Percentiles rank a stretch among this genome's conserved stretches.
These are phyloP conservation scores for Phortica variegata DNA, from an alignment of 1,140 invertebrate species.

Conservation along the genomic window DNA sequence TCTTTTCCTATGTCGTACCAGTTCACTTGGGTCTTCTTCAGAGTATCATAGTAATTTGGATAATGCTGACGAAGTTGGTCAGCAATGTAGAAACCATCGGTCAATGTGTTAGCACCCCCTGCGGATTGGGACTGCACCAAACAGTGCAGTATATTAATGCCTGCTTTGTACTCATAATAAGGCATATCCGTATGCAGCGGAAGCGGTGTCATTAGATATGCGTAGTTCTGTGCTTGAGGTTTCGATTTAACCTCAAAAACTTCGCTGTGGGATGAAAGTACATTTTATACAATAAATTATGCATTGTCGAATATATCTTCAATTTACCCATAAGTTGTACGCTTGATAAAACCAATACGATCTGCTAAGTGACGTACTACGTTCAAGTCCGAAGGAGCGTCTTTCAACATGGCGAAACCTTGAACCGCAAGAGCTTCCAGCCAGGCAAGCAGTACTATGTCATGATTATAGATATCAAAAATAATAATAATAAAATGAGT, in stretches of 20 bases:
- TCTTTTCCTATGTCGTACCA: conserved; percentile 69
- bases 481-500: no score
- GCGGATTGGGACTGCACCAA: conserved; percentile 63
- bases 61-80: conserved; percentile 60
- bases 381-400: conserved; percentile 59
- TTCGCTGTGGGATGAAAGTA: conserved; percentile 39
- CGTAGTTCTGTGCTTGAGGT: conserved; percentile 68
- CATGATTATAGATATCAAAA: no score
- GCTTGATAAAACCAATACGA: conserved; percentile 66
- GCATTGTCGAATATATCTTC: no score
- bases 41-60: conserved; percentile 61
- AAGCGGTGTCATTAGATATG: conserved; percentile 65
- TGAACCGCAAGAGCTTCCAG: conserved; percentile 62
- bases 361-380: conserved; percentile 61
- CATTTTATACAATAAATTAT: no score
- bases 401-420: conserved; percentile 65
- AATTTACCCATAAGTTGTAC: conserved; percentile 66
- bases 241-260: conserved; percentile 68
- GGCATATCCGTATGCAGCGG: conserved; percentile 71
- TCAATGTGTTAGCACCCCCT: conserved; percentile 65
- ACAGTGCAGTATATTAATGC: conserved; percentile 69
- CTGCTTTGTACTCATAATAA: conserved; percentile 72
- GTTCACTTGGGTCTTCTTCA: conserved; percentile 64
- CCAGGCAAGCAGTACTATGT: conserved; percentile 60
- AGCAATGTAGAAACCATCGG: conserved; percentile 65